These are phyloP conservation scores for Zoanthus sociatus DNA, from an alignment of 92 coral and sea anemone species.

Conservation along the genomic window DNA sequence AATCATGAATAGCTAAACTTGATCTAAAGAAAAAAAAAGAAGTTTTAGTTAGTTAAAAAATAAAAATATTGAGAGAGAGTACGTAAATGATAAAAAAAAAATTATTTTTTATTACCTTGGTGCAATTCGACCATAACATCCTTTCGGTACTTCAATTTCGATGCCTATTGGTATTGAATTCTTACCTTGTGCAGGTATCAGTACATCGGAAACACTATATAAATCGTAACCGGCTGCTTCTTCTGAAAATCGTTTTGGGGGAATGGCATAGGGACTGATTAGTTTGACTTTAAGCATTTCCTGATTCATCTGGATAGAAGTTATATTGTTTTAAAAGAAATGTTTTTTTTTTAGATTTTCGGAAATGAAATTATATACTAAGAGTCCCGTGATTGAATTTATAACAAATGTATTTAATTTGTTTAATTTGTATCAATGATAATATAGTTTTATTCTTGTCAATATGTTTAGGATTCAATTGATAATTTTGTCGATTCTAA, in stretches of 20 bases:
- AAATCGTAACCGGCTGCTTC: neutral
- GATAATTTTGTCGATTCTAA: no score
- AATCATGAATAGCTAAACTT: neutral
- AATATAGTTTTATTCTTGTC: no score
- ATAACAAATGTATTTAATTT: no score
- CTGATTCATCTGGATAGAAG: neutral
- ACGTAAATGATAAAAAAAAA: neutral
- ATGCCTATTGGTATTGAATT: no score
- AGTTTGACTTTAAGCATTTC: neutral
- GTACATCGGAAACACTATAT: neutral
- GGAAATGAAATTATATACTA: neutral
- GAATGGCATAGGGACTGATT: neutral
- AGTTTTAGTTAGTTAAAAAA: neutral
- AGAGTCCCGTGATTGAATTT: neutral
- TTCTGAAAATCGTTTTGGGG: neutral
- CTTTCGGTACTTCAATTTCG: neutral
- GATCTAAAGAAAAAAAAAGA: neutral
- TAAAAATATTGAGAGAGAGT: no score
- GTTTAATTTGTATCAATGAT: no score
- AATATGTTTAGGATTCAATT: no score
- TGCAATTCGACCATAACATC: neutral
- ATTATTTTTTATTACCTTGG: neutral
- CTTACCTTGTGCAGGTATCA: neutral
- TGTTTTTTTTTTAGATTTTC: no score
- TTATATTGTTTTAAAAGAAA: neutral